phyloP scores from a whole-genome alignment of 1,140 invertebrate species.

The Hesperophylax magnus region DNA sequence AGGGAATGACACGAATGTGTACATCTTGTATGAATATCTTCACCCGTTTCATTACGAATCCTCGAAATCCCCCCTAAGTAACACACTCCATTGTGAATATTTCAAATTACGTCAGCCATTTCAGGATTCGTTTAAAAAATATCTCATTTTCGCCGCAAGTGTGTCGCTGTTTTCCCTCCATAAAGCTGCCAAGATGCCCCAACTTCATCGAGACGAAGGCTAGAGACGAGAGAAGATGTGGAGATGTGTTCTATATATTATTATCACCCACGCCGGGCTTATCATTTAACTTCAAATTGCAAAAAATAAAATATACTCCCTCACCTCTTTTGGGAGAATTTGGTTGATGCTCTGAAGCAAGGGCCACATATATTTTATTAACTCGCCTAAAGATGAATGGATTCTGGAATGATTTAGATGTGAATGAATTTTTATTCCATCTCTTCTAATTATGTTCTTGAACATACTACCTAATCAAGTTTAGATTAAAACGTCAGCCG shows the following conservation, averaged over 20 bases:
- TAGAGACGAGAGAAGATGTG: not conserved
- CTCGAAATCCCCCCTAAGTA: slow-evolving; percentile 6
- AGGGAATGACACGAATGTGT: not conserved
- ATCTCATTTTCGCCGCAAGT: slow-evolving; percentile 30
- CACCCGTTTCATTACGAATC: slow-evolving; percentile 14
- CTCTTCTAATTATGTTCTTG: too few species aligned
- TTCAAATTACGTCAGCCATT: slow-evolving; percentile 37
- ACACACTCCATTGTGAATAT: slow-evolving; percentile 38
- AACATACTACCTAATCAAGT: too few species aligned
- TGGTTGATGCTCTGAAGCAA: too few species aligned
- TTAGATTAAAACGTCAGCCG: too few species aligned
- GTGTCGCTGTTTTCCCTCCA: not conserved
- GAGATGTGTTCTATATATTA: slow-evolving; percentile 38
- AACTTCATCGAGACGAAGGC: not conserved
- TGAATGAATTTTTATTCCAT: too few species aligned
- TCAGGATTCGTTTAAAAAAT: slow-evolving; percentile 38
- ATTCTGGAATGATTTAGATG: too few species aligned
- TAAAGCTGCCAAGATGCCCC: not conserved
- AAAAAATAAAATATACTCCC: slow-evolving; percentile 20
- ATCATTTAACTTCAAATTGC: slow-evolving; percentile 48
- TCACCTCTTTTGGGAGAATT: not conserved
- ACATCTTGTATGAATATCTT: slow-evolving; percentile 19
- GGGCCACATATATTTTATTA: too few species aligned
- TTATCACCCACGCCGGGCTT: slow-evolving; percentile 28
- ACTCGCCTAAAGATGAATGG: too few species aligned